Conservation (phyloP, 2,113 vertebrate species). For the Brachirus orientalis region DNA sequence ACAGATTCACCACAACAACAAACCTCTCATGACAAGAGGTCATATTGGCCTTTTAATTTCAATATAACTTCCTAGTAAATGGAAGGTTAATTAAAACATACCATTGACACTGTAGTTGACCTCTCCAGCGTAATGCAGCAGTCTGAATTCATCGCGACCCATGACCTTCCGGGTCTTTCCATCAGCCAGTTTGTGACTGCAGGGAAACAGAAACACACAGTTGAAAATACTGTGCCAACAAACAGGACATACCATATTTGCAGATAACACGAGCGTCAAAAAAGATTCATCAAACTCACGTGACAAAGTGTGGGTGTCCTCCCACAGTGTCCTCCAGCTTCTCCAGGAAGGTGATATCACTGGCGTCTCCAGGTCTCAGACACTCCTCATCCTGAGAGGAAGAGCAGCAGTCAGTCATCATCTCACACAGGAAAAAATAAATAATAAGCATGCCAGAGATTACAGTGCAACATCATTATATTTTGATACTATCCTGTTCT, state of each 20-base stretch:
- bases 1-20: no score
- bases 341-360: slow-evolving; percentile 93
- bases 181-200: slow-evolving; percentile 95
- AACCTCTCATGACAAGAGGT: no score
- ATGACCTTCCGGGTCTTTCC: slow-evolving; percentile 94
- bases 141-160: slow-evolving; percentile 92
- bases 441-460: no score
- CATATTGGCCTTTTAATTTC: no score
- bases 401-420: not conserved
- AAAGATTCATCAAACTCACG: slow-evolving; percentile 82
- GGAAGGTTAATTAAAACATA: slow-evolving; percentile 58
- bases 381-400: slow-evolving; percentile 93
- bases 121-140: slow-evolving; percentile 95
- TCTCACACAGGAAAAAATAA: not conserved
- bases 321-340: slow-evolving; percentile 93
- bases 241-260: not conserved
- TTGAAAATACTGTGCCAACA: not conserved
- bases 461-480: no score
- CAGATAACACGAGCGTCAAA: not conserved
- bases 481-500: not conserved
- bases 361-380: slow-evolving; percentile 94
- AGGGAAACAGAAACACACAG: slow-evolving; percentile 36
- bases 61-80: no score
- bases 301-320: slow-evolving; percentile 94
- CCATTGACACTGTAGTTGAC: slow-evolving; percentile 96